Percentiles rank a stretch among this genome's conserved stretches.
Conservation (phyloP, 1,140 invertebrate genomes). For the Bombyx mori region DNA sequence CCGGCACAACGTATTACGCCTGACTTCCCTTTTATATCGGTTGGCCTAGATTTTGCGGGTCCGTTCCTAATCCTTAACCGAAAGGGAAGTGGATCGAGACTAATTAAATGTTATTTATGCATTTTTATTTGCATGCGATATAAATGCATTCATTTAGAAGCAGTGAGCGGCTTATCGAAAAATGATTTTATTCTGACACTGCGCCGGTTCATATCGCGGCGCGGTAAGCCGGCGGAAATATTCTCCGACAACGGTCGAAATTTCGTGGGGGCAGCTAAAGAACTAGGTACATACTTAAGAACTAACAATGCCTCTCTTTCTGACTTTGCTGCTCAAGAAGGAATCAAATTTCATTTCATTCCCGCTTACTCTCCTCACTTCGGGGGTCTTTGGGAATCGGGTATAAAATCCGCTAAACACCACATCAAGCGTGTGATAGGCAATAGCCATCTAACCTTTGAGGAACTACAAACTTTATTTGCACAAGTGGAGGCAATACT, state of each 20-base stretch:
- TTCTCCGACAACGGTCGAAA: slow-evolving; percentile 13
- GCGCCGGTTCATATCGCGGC: slow-evolving; percentile 10
- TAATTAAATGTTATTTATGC: slow-evolving; percentile 25
- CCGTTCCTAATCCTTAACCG: slow-evolving; percentile 28
- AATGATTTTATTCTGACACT: too few species aligned
- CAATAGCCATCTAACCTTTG: slow-evolving; percentile 22
- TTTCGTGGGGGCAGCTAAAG: slow-evolving; percentile 8
- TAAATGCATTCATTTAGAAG: too few species aligned
- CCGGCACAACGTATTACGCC: slow-evolving; percentile 23
- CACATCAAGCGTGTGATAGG: slow-evolving; percentile 20
- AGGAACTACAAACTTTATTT: too few species aligned
- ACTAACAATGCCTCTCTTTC: slow-evolving; percentile 3
- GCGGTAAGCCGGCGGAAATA: too few species aligned
- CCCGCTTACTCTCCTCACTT: too few species aligned
- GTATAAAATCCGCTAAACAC: too few species aligned
- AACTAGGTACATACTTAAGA: slow-evolving; percentile 1
- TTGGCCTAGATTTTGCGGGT: slow-evolving; percentile 37
- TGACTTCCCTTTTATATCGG: slow-evolving; percentile 7
- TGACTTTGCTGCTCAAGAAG: slow-evolving; percentile 21
- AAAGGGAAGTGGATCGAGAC: slow-evolving; percentile 17
- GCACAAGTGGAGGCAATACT: too few species aligned
- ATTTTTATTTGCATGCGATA: too few species aligned
- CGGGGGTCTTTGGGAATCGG: too few species aligned
- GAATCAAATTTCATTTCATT: too few species aligned
- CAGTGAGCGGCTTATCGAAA: too few species aligned